Evolutionary conservation across 2,797 vertebrate species (phyloP), one percentile per base, ranked within the genome.

Genomic region (Silurus lanzhouensis): DNA sequence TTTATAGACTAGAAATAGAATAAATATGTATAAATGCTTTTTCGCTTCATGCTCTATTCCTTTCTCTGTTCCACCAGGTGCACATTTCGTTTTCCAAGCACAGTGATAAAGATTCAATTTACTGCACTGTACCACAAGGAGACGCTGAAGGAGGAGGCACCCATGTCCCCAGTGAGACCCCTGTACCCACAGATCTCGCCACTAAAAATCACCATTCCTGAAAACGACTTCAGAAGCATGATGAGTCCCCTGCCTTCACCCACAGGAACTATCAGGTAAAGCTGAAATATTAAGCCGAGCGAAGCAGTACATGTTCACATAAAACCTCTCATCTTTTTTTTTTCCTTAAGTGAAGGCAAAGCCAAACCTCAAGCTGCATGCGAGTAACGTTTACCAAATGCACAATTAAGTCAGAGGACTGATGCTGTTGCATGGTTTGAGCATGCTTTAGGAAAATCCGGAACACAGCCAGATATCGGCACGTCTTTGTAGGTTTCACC

Each of bases 121-220:
- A 96, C 95, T 0, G 95, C 97, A 3, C 95, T 99, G 86, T 95
- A 96, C 92, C 96, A 95, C 83, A 93, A 92, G 46, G 96, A 97
- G 84, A 94, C 95, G 85, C 94, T 90, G 86, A 92, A 94, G 87
- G 96, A 97, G 90, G 95, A 94, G 89, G 91, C 94, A 27, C 94
- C 95, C 0, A 90, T 95, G 0, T 95, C 96, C 13, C 96, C 95
- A 0, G 94, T 96, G 60, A 94, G 96, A 85, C 95, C 96, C 0
- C 96, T 99, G 27, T 96, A 97, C 90, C 97, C 97, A n/a, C 97
- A 98, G 78, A 98, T 99, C 85, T 99, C 98, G 0, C 98, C 98
- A 1, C 96, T 99, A 87, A 98, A 99, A 95, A 99, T 99, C 93
- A 97, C 96, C 94, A 99, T 99, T 94, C 98, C 98, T 80, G 98